Percentiles rank a stretch among this genome's conserved stretches.
Evolutionary conservation across 1,140 invertebrate species (phyloP).

Genomic region (Lordiphosa clarofinis): DNA sequence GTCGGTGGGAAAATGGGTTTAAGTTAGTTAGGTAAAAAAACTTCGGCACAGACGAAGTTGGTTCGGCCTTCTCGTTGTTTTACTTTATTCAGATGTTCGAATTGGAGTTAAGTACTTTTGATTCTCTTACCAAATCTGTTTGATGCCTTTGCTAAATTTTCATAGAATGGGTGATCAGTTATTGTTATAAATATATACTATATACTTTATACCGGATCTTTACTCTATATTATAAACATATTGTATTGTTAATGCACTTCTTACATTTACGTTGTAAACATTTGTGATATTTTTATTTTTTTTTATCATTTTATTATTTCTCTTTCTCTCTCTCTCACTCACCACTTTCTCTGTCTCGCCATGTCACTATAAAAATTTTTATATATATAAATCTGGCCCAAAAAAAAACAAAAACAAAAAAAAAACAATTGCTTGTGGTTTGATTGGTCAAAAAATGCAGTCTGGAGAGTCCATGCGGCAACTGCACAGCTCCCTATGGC

Average conservation of each 20-base stretch:
- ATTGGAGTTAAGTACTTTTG: no score
- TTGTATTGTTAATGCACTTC: constrained; percentile 25
- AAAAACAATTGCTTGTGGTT: constrained; percentile 35
- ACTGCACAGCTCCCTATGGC: constrained; percentile 91
- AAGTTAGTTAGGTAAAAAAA: no score
- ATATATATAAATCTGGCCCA: constrained; percentile 32
- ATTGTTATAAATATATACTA: not conserved
- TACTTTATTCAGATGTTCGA: no score
- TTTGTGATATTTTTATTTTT: constrained; percentile 18
- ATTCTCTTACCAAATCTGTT: not conserved
- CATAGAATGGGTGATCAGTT: constrained; percentile 13
- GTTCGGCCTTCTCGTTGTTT: no score
- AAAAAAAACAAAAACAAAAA: not conserved
- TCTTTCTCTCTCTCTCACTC: constrained; percentile 31
- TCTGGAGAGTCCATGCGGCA: constrained; percentile 88
- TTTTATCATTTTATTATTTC: constrained; percentile 22
- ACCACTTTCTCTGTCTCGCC: constrained; percentile 29
- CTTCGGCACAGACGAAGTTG: no score
- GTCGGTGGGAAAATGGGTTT: no score
- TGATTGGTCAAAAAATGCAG: constrained; percentile 80
- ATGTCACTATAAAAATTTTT: constrained; percentile 24
- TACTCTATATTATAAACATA: constrained; percentile 21
- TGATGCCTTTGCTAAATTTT: constrained; percentile 2
- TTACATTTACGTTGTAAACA: constrained; percentile 12
- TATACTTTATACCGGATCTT: constrained; percentile 10